phyloP scores from a whole-genome alignment of 2,113 vertebrate genomes.

The Erythrolamprus reginae region DNA sequence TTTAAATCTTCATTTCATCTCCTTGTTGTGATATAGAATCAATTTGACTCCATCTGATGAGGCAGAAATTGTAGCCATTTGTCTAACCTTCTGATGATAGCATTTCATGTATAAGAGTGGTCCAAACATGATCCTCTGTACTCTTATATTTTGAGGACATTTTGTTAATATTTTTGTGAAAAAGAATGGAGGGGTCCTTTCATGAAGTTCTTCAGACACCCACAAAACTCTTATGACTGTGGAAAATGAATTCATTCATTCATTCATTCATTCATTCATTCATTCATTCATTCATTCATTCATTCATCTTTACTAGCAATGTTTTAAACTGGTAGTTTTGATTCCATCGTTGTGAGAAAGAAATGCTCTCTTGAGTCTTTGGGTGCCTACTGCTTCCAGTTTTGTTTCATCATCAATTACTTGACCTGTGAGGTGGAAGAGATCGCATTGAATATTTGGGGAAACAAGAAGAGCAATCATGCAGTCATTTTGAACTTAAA shows the following conservation, averaged over 20 bases:
- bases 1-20: slow-evolving; percentile 61
- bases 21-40: slow-evolving; percentile 64
- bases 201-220: neutral
- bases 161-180: slow-evolving; percentile 35
- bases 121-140: neutral
- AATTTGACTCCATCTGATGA: slow-evolving; percentile 56
- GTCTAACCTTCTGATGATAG: slow-evolving; percentile 61
- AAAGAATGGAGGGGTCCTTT: slow-evolving; percentile 37
- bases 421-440: neutral
- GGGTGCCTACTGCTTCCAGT: neutral
- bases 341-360: neutral
- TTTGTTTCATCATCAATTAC: neutral
- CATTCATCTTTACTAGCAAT: neutral
- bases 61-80: slow-evolving; percentile 53
- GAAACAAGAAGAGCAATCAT: neutral
- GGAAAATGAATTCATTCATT: too few relatives aligned
- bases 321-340: neutral
- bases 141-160: slow-evolving; percentile 41
- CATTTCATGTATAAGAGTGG: slow-evolving; percentile 45
- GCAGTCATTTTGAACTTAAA: neutral
- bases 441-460: neutral
- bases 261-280: neutral
- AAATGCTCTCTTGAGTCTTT: neutral
- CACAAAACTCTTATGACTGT: neutral
- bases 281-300: neutral